Conservation (phyloP, 1,140 invertebrate genomes). For the Hypothenemus hampei region DNA sequence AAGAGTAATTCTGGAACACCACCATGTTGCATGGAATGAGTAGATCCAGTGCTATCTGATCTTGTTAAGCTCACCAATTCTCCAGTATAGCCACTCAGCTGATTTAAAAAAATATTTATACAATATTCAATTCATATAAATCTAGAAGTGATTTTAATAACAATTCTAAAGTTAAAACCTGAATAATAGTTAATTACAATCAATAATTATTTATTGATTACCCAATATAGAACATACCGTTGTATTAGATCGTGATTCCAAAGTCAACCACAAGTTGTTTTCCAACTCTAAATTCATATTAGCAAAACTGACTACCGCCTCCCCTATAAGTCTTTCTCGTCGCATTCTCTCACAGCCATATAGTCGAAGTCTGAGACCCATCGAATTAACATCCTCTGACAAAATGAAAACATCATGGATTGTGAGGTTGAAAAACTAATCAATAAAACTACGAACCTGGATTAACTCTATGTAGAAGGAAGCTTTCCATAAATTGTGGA, state of each 20-base stretch:
- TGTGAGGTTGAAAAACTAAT: not conserved
- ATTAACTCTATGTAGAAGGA: conserved; percentile 84
- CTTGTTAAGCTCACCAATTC: conserved; percentile 75
- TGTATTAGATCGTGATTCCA: conserved; percentile 76
- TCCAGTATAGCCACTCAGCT: conserved; percentile 45
- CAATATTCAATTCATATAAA: too few relatives aligned
- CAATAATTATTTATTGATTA: too few relatives aligned
- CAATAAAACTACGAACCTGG: conserved; percentile 59
- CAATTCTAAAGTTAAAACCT: too few relatives aligned
- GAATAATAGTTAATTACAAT: too few relatives aligned
- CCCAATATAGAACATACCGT: too few relatives aligned
- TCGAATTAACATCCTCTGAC: conserved; percentile 81
- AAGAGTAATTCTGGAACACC: conserved; percentile 84
- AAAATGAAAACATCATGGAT: conserved; percentile 1
- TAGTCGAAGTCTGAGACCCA: conserved; percentile 84
- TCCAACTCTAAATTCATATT: conserved; percentile 82
- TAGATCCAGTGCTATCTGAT: conserved; percentile 88
- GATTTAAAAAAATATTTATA: too few relatives aligned
- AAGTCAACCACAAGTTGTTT: conserved; percentile 81
- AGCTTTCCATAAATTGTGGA: conserved; percentile 89
- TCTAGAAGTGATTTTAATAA: too few relatives aligned
- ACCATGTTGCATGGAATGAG: conserved; percentile 85
- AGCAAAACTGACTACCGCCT: conserved; percentile 81
- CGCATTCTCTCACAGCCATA: conserved; percentile 88
- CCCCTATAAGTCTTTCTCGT: conserved; percentile 84